Evolutionary conservation across 2,888 invertebrate species (phyloP).

Genomic region (Hemicrepidius hirtus): DNA sequence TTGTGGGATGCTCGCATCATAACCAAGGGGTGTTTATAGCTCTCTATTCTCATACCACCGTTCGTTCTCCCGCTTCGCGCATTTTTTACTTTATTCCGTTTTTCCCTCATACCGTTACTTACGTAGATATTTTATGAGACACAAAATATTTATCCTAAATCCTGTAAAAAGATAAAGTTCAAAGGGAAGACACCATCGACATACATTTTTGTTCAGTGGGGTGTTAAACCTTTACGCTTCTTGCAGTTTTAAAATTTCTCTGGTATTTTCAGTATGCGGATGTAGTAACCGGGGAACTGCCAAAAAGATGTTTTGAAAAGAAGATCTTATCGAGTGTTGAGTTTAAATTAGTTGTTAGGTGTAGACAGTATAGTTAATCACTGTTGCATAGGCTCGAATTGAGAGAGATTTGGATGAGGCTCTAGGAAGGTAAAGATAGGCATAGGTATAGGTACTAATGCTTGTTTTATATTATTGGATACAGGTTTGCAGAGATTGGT

Average conservation of each 20-base stretch:
- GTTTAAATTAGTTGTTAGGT: no score
- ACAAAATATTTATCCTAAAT: slow-evolving; percentile 45
- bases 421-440: no score
- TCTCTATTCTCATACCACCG: slow-evolving; percentile 46
- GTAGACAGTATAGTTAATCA: no score
- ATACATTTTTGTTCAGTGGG: neutral
- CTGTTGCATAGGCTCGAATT: no score
- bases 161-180: slow-evolving; percentile 30
- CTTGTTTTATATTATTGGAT: no score
- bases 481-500: no score
- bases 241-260: neutral
- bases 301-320: neutral
- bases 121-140: slow-evolving; percentile 42
- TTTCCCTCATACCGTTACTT: slow-evolving; percentile 25
- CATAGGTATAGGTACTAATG: no score
- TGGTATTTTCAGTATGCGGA: no score
- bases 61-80: slow-evolving; percentile 34
- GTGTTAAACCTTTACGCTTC: neutral
- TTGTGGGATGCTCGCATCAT: slow-evolving; percentile 54
- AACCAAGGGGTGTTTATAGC: slow-evolving; percentile 54
- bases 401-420: no score
- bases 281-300: neutral
- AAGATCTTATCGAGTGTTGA: no score
- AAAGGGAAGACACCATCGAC: slow-evolving; percentile 15
- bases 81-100: slow-evolving; percentile 46